Conservation (phyloP, 1,140 invertebrate species). For the Heliconius hermathena region DNA sequence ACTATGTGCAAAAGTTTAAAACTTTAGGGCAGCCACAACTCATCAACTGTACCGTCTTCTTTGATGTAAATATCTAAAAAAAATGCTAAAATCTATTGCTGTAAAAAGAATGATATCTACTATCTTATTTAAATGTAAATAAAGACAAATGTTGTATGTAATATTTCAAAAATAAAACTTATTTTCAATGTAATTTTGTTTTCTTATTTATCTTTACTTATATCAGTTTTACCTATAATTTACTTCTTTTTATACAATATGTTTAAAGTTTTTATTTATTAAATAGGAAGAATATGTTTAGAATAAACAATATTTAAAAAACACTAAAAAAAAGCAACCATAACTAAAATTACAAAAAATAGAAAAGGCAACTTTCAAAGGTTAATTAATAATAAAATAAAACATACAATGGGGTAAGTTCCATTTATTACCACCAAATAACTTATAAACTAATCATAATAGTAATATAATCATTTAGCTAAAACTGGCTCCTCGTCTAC, state of each 20-base stretch:
- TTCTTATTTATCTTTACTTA: background rate
- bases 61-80: slow-evolving; percentile 10
- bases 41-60: background rate
- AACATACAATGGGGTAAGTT: slow-evolving; percentile 54
- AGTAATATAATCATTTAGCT: slow-evolving; percentile 53
- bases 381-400: slow-evolving; percentile 44
- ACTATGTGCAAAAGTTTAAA: too few relatives aligned
- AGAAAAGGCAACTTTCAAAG: background rate
- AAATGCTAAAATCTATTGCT: slow-evolving; percentile 14
- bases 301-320: too few relatives aligned
- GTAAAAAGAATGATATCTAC: slow-evolving; percentile 2
- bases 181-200: slow-evolving; percentile 21
- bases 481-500: slow-evolving; percentile 64
- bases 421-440: slow-evolving; percentile 71
- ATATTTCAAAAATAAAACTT: slow-evolving; percentile 26
- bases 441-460: slow-evolving; percentile 61
- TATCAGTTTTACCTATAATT: background rate
- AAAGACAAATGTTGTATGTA: slow-evolving; percentile 15
- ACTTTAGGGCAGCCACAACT: too few relatives aligned
- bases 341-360: background rate
- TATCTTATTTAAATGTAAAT: slow-evolving; percentile 25
- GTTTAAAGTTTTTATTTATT: too few relatives aligned
- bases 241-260: too few relatives aligned
- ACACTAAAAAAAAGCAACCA: background rate
- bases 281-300: too few relatives aligned